Conservation (phyloP, 2,888 invertebrate genomes). For the Lasioglossum malachurum region DNA sequence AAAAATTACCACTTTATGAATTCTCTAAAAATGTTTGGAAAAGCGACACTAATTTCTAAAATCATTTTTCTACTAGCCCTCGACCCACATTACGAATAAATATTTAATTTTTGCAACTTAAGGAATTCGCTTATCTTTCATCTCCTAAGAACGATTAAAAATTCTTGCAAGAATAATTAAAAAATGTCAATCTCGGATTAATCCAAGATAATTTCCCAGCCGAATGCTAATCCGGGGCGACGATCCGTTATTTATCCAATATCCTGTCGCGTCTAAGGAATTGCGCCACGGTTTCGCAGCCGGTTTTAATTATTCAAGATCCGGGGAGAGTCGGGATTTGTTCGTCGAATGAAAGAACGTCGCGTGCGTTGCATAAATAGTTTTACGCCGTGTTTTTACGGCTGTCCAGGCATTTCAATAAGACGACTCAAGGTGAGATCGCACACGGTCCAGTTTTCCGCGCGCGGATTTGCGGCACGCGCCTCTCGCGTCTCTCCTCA, state of each 20-base stretch:
- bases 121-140: neutral
- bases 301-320: conserved; percentile 1
- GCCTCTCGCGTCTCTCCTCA: neutral
- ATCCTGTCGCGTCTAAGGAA: neutral
- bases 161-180: neutral
- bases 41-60: neutral
- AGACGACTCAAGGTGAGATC: conserved; percentile 24
- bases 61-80: neutral
- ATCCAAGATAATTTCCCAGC: neutral
- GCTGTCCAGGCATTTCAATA: neutral
- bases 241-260: neutral
- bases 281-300: neutral
- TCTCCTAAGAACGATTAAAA: neutral
- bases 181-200: neutral
- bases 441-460: neutral
- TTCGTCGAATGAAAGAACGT: neutral
- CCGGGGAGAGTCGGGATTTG: neutral
- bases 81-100: neutral
- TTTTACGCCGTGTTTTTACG: conserved; percentile 10
- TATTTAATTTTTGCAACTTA: neutral
- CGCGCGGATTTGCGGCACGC: neutral
- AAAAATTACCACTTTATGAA: neutral
- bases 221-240: neutral
- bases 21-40: neutral
- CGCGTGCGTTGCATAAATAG: conserved; percentile 15